These are phyloP conservation scores for Avahi laniger DNA, from an alignment of 2,797 vertebrate genomes.

Conservation along the genomic window DNA sequence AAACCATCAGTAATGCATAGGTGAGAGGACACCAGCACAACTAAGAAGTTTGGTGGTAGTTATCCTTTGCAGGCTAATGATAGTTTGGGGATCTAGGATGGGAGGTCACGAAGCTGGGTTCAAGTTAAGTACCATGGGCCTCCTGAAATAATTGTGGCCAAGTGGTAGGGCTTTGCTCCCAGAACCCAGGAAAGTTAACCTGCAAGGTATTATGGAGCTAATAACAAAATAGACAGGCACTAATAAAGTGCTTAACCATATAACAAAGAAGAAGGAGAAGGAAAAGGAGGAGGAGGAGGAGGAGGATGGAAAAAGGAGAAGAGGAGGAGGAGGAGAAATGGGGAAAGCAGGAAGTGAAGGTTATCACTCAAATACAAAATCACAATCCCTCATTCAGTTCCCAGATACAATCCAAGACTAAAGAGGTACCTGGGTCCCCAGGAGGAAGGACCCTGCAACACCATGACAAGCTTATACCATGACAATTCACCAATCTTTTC, in stretches of 20 bases:
- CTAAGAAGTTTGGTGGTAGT: not conserved
- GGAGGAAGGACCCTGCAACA: not conserved
- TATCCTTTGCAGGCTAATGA: not conserved
- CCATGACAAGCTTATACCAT: not conserved
- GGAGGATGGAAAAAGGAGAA: not conserved
- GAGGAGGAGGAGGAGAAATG: not conserved
- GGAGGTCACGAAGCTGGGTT: not conserved
- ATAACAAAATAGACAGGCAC: not conserved
- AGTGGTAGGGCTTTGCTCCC: not conserved
- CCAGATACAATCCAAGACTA: not conserved
- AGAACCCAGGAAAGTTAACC: not conserved
- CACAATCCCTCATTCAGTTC: not conserved
- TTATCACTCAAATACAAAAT: not conserved
- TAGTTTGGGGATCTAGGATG: not conserved
- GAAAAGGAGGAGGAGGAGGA: not conserved
- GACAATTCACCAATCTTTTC: not conserved
- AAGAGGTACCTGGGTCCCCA: not conserved
- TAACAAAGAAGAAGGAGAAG: not conserved
- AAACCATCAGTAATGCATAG: not conserved
- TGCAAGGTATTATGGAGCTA: not conserved
- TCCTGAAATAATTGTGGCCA: not conserved
- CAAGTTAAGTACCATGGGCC: not conserved
- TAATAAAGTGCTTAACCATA: not conserved
- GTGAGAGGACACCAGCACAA: not conserved
- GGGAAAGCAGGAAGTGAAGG: not conserved